These are phyloP conservation scores for Drosophila hydei DNA, from an alignment of 1,140 invertebrate species.

Conservation along the genomic window DNA sequence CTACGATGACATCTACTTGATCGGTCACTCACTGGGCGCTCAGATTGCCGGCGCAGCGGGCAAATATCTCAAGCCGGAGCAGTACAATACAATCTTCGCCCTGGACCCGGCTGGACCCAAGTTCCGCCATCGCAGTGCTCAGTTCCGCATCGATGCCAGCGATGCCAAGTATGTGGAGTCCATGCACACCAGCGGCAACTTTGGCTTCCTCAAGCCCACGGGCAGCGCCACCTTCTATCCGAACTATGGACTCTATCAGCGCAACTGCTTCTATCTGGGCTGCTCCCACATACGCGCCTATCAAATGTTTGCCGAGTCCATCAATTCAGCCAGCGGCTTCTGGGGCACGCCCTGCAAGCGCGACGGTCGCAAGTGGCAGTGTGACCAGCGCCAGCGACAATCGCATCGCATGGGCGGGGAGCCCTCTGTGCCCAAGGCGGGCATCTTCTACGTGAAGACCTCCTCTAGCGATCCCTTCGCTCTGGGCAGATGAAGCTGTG, in stretches of 20 bases:
- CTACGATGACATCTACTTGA: slow-evolving; percentile 87
- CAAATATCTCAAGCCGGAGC: slow-evolving; percentile 84
- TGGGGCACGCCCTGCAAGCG: slow-evolving; percentile 73
- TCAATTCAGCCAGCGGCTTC: slow-evolving; percentile 74
- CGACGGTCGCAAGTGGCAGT: slow-evolving; percentile 60
- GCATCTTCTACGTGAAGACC: slow-evolving; percentile 85
- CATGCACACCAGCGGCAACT: slow-evolving; percentile 88
- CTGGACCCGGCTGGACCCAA: slow-evolving; percentile 90
- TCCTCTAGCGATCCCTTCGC: slow-evolving; percentile 84
- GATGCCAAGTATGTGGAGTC: slow-evolving; percentile 90
- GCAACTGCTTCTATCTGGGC: slow-evolving; percentile 83
- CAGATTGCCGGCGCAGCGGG: slow-evolving; percentile 92
- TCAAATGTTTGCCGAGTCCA: slow-evolving; percentile 85
- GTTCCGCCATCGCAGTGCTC: slow-evolving; percentile 85
- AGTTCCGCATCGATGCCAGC: slow-evolving; percentile 86
- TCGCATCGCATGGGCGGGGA: slow-evolving; percentile 85
- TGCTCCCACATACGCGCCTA: slow-evolving; percentile 86
- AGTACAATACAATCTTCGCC: slow-evolving; percentile 87
- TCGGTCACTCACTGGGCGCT: slow-evolving; percentile 93
- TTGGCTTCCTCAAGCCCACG: slow-evolving; percentile 84
- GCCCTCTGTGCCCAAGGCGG: slow-evolving; percentile 72
- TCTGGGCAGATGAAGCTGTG: slow-evolving; percentile 44
- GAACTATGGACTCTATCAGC: slow-evolving; percentile 86
- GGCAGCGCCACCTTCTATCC: slow-evolving; percentile 90
- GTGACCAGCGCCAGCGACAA: slow-evolving; percentile 74